Evolutionary conservation across 2,113 vertebrate species (phyloP).

Genomic region (Halcyon senegalensis): DNA sequence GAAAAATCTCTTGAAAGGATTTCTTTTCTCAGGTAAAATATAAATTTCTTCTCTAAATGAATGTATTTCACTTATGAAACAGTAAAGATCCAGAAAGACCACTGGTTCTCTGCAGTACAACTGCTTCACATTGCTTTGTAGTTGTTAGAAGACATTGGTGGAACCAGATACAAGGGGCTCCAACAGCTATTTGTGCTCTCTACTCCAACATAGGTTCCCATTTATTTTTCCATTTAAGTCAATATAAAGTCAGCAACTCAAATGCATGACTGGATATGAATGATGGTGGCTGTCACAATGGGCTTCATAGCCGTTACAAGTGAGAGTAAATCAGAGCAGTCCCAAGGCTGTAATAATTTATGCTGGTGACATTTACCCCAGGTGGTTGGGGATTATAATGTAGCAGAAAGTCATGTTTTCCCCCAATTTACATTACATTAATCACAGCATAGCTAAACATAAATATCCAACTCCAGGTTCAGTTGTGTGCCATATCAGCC

Average conservation of each 20-base stretch:
- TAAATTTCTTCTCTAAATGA: not conserved
- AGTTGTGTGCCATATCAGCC: not conserved
- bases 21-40: not conserved
- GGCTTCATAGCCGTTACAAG: not conserved
- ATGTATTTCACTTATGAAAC: not conserved
- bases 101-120: not conserved
- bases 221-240: not conserved
- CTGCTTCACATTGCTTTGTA: not conserved
- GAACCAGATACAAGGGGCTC: not conserved
- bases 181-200: not conserved
- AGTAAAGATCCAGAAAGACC: not conserved
- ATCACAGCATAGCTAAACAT: not conserved
- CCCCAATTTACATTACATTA: not conserved
- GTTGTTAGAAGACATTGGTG: not conserved
- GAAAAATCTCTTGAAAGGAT: not conserved
- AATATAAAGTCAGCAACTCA: not conserved
- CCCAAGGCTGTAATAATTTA: constrained; percentile 24
- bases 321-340: not conserved
- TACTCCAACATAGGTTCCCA: not conserved
- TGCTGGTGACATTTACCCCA: constrained; percentile 4
- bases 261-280: not conserved
- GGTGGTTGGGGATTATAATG: not conserved
- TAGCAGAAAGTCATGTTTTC: not conserved
- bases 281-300: not conserved
- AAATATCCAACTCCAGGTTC: not conserved